These are phyloP conservation scores for Muscicapa striata DNA, from an alignment of 2,797 vertebrate species.

Conservation along the genomic window DNA sequence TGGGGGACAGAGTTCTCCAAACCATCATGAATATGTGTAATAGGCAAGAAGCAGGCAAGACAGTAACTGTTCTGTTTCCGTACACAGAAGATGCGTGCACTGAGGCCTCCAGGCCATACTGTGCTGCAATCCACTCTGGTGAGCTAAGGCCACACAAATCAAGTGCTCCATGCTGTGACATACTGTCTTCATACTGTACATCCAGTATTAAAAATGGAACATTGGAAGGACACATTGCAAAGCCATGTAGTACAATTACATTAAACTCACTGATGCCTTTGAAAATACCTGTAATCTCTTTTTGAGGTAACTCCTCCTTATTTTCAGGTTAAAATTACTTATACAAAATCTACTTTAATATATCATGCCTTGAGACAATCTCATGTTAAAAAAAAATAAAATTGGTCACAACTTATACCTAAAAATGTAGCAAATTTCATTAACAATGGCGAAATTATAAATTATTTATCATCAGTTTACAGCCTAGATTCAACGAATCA, in stretches of 20 bases:
- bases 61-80: not conserved
- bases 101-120: not conserved
- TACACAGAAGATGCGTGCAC: not conserved
- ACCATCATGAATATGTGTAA: not conserved
- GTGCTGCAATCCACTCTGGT: not conserved
- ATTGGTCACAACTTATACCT: not conserved
- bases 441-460: not conserved
- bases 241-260: not conserved
- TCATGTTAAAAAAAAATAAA: not conserved
- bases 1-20: not conserved
- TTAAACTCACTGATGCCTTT: not conserved
- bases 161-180: not conserved
- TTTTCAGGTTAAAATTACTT: not conserved
- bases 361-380: not conserved
- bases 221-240: not conserved
- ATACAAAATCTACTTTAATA: not conserved
- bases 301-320: not conserved
- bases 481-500: not conserved
- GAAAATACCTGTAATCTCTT: conserved; percentile 3
- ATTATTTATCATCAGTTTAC: not conserved
- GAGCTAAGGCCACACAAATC: not conserved
- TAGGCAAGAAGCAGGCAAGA: not conserved
- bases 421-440: not conserved
- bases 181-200: not conserved
- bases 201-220: not conserved